A percentile compares a stretch with the other conserved stretches of the same genome.
These are phyloP conservation scores for Ranitomeya variabilis DNA, from an alignment of 2,113 vertebrate species.

Conservation along the genomic window DNA sequence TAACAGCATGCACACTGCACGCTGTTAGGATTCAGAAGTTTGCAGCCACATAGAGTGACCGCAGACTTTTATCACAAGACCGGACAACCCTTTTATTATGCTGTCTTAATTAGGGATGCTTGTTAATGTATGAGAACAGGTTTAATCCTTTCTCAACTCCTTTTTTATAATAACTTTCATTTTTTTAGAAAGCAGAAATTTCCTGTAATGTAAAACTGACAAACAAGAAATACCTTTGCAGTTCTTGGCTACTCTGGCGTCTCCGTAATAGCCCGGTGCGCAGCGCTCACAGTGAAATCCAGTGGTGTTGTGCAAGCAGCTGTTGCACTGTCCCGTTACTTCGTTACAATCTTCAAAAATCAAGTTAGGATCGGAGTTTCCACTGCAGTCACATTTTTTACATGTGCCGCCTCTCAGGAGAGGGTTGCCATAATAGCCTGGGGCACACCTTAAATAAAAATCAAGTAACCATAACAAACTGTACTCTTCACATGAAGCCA, in stretches of 20 bases:
- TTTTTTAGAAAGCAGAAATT: background rate
- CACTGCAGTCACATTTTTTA: slow-evolving; percentile 92
- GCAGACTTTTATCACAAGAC: too few species aligned
- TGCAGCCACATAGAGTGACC: too few species aligned
- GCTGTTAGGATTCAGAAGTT: too few species aligned
- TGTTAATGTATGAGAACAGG: too few species aligned
- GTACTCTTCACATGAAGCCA: background rate
- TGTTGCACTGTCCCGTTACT: slow-evolving; percentile 87
- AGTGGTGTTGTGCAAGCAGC: slow-evolving; percentile 85
- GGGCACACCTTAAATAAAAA: slow-evolving; percentile 84
- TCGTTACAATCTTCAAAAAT: slow-evolving; percentile 96
- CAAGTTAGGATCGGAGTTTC: slow-evolving; percentile 94
- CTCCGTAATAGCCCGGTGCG: slow-evolving; percentile 86
- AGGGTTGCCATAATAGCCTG: slow-evolving; percentile 95
- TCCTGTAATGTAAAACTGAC: background rate
- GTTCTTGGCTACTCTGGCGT: slow-evolving; percentile 84
- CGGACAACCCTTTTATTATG: too few species aligned
- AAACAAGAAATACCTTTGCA: slow-evolving; percentile 81
- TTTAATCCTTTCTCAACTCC: too few species aligned
- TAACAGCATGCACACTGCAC: too few species aligned
- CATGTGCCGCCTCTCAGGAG: slow-evolving; percentile 82
- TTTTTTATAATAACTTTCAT: background rate
- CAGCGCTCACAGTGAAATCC: slow-evolving; percentile 89
- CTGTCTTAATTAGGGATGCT: too few species aligned
- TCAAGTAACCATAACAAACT: slow-evolving; percentile 31